Conservation (phyloP, 1,140 invertebrate genomes). For the Adelges cooleyi region DNA sequence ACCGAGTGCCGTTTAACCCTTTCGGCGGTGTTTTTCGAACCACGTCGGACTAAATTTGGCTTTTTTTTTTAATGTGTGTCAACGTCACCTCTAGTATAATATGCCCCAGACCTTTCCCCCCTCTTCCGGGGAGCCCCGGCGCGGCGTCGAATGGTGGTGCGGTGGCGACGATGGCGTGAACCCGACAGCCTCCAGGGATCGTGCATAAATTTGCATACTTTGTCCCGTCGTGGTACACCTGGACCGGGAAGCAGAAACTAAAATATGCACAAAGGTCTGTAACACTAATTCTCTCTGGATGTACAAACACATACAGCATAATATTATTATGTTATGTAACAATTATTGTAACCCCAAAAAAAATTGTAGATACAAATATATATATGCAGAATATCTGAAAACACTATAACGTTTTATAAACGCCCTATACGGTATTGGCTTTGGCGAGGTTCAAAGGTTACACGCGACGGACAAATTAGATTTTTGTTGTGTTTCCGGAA, state of each 20-base stretch:
- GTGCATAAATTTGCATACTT: slow-evolving; percentile 19
- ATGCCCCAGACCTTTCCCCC: neutral
- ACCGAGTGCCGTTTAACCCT: slow-evolving; percentile 16
- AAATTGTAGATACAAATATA: too few relatives aligned
- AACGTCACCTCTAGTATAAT: neutral
- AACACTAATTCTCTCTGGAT: too few relatives aligned
- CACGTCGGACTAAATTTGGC: slow-evolving; percentile 19
- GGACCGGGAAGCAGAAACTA: neutral
- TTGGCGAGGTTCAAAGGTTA: too few relatives aligned
- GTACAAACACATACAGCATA: too few relatives aligned
- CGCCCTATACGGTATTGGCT: too few relatives aligned
- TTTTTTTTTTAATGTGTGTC: neutral
- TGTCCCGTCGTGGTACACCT: neutral
- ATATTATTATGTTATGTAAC: too few relatives aligned
- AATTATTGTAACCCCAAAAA: too few relatives aligned
- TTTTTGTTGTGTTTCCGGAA: too few relatives aligned
- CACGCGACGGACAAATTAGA: too few relatives aligned
- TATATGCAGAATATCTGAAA: too few relatives aligned
- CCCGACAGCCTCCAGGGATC: slow-evolving; percentile 2
- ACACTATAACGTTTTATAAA: too few relatives aligned
- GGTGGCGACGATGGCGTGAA: too few relatives aligned
- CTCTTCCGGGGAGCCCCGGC: neutral
- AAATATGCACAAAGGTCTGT: neutral
- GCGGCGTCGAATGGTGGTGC: neutral
- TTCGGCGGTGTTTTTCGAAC: slow-evolving; percentile 22